Evolutionary conservation across 2,797 vertebrate genomes (phyloP), one percentile per base, ranked within the genome.

Genomic region (Cryptoblepharus egeriae): DNA sequence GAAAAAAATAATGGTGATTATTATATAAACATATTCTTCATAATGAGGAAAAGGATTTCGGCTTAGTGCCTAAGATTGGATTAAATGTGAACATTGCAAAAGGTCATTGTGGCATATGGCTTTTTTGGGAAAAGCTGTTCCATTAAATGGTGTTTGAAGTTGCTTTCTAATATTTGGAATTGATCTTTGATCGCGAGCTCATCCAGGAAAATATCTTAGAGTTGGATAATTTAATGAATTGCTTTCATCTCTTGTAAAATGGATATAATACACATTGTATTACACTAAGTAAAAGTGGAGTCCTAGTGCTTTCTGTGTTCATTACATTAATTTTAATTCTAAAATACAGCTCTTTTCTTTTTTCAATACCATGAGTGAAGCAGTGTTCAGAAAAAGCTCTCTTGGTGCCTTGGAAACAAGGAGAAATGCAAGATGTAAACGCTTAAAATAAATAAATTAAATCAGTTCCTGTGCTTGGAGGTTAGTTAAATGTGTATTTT

Each of bases 311-410:
- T n/a, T 79, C 30, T 32, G 63, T 82, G 26, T 70, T 79, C 82
- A 75, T 87, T 68, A 9, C 63, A 28, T 60, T 81, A 55, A 70
- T 42, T 83, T 69, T n/a, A 73, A 77, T 83, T 73, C 26, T 71
- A 84, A 90, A 90, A 67, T 88, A 87, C 68, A 64, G 77, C 81
- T 88, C 6, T 76, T 84, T 87, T 45, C 0, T 42, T 26, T 12
- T 82, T 87, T 83, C 76, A 77, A 18, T 79, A 2, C 11, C 20
- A 55, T 79, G 39, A 35, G 67, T 4, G 61, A 71, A 83, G 26
- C 57, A 52, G 52, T 55, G 60, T 13, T 83, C 30, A 2, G 60
- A n/a, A n/a, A n/a, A n/a, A n/a, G n/a, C n/a, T n/a, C n/a, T n/a
- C 49, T 9, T 9, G 49, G 13, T 52, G 49, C 49, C 49, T 52